Evolutionary conservation across 2,797 vertebrate species (phyloP).

Genomic region (Distichodus sexfasciatus): DNA sequence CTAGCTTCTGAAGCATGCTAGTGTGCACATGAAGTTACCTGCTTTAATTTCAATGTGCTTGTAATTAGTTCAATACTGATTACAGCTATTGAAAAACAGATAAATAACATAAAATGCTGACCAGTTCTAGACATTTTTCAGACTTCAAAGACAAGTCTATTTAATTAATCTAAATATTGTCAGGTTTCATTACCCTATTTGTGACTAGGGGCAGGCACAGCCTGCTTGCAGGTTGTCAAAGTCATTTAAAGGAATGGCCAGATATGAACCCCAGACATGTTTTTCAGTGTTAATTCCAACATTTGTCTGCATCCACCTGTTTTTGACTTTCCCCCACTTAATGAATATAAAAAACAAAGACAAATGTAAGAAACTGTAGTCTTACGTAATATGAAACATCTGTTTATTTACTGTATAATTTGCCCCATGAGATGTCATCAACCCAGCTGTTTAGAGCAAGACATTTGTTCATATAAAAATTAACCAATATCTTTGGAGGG

Average conservation of each 20-base stretch:
- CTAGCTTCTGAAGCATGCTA: too few species aligned
- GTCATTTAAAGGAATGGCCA: conserved; percentile 75
- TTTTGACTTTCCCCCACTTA: conserved; percentile 64
- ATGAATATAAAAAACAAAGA: conserved; percentile 48
- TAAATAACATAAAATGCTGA: conserved; percentile 15
- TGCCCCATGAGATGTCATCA: too few species aligned
- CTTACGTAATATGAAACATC: not conserved
- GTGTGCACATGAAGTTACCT: too few species aligned
- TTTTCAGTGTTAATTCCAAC: conserved; percentile 73
- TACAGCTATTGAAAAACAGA: too few species aligned
- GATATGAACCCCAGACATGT: conserved; percentile 76
- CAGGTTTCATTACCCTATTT: conserved; percentile 70
- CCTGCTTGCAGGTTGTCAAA: conserved; percentile 74
- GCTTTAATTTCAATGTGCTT: too few species aligned
- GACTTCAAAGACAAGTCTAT: conserved; percentile 62
- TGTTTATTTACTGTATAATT: too few species aligned
- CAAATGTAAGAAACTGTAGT: conserved; percentile 2
- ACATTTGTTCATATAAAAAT: too few species aligned
- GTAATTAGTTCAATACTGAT: too few species aligned
- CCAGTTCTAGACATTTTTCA: too few species aligned
- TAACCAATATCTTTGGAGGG: too few species aligned
- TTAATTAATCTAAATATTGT: conserved; percentile 69
- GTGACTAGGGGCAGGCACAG: conserved; percentile 63
- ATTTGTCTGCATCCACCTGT: conserved; percentile 78
- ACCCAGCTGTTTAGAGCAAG: too few species aligned